Conservation (phyloP, 2,113 vertebrate species). For the Bothrops jararaca region DNA sequence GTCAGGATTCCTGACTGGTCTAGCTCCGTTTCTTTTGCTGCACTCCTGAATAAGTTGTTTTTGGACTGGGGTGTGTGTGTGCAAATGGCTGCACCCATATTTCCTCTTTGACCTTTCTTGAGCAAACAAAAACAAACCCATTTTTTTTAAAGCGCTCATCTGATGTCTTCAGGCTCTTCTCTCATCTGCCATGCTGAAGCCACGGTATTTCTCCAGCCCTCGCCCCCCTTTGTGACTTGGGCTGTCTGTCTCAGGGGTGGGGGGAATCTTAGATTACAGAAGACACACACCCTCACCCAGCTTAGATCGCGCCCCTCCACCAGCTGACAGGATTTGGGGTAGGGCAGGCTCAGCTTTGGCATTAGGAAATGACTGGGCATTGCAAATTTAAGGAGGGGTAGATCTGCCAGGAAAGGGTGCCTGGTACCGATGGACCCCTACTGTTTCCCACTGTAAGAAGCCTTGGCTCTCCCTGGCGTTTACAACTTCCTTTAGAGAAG, state of each 20-base stretch:
- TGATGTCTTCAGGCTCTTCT: not conserved
- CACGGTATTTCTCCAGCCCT: not conserved
- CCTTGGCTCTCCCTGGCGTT: not conserved
- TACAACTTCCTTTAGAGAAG: not conserved
- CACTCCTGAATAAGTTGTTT: not conserved
- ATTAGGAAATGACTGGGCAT: not conserved
- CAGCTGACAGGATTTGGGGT: not conserved
- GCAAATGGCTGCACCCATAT: too few relatives aligned
- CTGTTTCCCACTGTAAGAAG: not conserved
- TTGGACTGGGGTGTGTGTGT: not conserved
- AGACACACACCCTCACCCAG: not conserved
- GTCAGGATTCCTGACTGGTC: not conserved
- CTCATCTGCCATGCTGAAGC: not conserved
- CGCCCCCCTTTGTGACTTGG: not conserved
- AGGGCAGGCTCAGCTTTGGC: not conserved
- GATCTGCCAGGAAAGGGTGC: not conserved
- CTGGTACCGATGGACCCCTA: not conserved
- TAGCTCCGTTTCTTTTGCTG: not conserved
- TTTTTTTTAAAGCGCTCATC: not conserved
- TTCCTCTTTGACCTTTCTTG: not conserved
- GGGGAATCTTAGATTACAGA: not conserved
- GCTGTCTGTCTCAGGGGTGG: not conserved
- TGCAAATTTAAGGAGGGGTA: not conserved
- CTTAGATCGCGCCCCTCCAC: not conserved
- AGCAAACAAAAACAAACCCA: not conserved